Conservation (phyloP, 2,113 vertebrate genomes). For the Empidonax alnorum region DNA sequence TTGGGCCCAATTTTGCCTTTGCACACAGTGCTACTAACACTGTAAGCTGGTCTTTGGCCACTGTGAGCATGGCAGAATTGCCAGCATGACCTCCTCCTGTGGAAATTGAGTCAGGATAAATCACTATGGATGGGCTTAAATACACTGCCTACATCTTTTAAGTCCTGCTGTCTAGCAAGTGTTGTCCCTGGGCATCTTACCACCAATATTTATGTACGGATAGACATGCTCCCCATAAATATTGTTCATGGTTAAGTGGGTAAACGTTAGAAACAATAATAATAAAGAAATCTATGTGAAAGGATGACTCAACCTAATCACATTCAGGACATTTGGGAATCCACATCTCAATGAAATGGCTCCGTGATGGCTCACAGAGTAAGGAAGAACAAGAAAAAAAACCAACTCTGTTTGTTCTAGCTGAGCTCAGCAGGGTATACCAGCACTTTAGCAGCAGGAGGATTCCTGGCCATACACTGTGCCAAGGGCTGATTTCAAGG, state of each 20-base stretch:
- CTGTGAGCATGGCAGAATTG: background rate
- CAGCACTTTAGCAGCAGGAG: background rate
- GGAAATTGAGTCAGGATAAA: background rate
- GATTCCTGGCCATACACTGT: background rate
- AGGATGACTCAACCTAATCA: background rate
- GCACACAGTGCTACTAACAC: background rate
- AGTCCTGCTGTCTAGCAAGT: background rate
- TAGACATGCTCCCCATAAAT: background rate
- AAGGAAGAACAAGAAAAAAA: background rate
- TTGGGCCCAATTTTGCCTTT: background rate
- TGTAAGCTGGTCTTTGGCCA: background rate
- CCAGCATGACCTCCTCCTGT: background rate
- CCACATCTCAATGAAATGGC: background rate
- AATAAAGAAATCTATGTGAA: background rate
- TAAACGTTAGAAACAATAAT: background rate
- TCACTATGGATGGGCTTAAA: background rate
- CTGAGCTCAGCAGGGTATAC: background rate
- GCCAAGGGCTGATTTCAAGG: background rate
- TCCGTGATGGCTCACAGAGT: background rate
- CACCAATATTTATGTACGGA: background rate
- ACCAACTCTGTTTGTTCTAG: rapidly evolving
- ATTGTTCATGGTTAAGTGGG: background rate
- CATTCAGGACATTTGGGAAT: background rate
- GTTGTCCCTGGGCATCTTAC: background rate
- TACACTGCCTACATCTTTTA: background rate